phyloP scores from a whole-genome alignment of 2,797 vertebrate genomes.

The Aphelocoma californica region DNA sequence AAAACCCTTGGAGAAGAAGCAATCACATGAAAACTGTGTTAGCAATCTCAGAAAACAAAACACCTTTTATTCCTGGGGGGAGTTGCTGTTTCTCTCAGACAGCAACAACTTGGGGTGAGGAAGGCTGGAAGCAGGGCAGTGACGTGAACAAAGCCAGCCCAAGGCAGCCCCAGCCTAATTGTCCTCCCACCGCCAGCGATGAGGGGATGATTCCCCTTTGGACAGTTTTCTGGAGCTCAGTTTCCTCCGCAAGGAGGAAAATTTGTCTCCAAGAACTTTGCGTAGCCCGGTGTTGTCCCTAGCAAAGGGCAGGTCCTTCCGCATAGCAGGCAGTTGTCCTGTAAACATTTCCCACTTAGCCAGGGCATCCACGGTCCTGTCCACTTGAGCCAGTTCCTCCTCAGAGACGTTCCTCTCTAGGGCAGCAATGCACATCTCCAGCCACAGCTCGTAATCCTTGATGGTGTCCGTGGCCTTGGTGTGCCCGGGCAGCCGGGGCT shows the following conservation, averaged over 20 bases:
- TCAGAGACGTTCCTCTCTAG: constrained; percentile 66
- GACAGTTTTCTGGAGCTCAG: constrained; percentile 66
- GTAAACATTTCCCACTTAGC: constrained; percentile 74
- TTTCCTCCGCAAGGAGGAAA: constrained; percentile 71
- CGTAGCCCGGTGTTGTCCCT: constrained; percentile 57
- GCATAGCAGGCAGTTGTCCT: constrained; percentile 51
- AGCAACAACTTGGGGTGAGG: not conserved
- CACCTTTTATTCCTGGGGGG: constrained; percentile 39
- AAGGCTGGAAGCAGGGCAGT: not conserved
- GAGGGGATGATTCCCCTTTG: constrained; percentile 51
- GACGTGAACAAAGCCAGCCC: not conserved
- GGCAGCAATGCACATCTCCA: constrained; percentile 67
- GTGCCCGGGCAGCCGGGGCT: not conserved
- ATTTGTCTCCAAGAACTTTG: constrained; percentile 70
- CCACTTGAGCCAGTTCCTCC: constrained; percentile 70
- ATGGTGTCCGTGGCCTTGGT: constrained; percentile 15
- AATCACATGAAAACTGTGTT: not conserved
- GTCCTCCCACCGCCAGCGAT: constrained; percentile 52
- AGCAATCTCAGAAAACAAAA: constrained; percentile 24
- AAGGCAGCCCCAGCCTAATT: constrained; percentile 17
- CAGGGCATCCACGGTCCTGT: constrained; percentile 63
- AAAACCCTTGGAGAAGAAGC: not conserved
- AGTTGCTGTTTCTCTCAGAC: not conserved
- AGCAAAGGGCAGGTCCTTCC: constrained; percentile 49
- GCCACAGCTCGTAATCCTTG: constrained; percentile 68